Percentiles rank a stretch among this genome's conserved stretches.
These are phyloP conservation scores for Kryphioiulus occultus DNA, from an alignment of 2,888 invertebrate genomes.

Conservation along the genomic window DNA sequence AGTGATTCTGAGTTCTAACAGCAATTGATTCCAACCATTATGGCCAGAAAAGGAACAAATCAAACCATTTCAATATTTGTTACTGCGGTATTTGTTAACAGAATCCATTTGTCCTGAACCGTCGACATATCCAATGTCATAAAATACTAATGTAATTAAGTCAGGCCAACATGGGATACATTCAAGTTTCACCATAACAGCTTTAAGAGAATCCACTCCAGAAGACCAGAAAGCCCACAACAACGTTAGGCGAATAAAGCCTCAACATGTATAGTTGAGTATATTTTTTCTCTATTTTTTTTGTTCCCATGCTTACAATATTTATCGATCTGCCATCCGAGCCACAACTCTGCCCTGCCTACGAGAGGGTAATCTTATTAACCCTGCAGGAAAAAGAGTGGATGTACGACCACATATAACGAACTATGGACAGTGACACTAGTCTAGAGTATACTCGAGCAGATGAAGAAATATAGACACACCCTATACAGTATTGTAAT, in stretches of 20 bases:
- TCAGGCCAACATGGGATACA: background rate
- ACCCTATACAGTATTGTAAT: background rate
- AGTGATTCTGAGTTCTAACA: too few relatives aligned
- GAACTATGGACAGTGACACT: background rate
- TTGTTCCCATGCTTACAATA: background rate
- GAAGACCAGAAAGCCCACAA: background rate
- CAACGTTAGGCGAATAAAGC: background rate
- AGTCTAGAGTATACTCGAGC: background rate
- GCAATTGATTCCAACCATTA: too few relatives aligned
- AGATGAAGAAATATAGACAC: background rate
- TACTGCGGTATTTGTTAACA: background rate
- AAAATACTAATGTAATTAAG: background rate
- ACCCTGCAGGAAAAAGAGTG: background rate
- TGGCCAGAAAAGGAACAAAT: too few relatives aligned
- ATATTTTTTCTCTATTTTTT: background rate
- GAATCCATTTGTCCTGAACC: background rate
- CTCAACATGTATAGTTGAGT: background rate
- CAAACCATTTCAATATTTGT: background rate
- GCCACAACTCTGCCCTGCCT: background rate
- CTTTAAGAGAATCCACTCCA: too few relatives aligned
- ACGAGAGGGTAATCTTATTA: constrained; percentile 15
- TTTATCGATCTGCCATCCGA: constrained; percentile 6
- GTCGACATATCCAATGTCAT: background rate
- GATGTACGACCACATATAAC: background rate
- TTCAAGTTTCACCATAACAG: background rate